Base-by-base conservation (phyloP, 2,888 invertebrate species). In the Callinectes sapidus region DNA sequence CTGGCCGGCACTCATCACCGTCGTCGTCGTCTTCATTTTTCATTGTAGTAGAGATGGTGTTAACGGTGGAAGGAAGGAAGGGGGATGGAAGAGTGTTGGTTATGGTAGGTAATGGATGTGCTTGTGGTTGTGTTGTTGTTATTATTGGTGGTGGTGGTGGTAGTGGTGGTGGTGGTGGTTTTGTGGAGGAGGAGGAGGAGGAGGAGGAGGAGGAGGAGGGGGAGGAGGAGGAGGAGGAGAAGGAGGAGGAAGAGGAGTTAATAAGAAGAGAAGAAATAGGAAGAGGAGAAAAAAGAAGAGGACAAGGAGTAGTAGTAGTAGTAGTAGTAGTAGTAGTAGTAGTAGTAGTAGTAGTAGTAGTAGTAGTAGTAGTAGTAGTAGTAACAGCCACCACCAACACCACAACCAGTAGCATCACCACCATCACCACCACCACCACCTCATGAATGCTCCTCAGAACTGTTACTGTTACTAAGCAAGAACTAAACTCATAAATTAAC, bases 321-420 rank as follows among this genome's bases (percentile, higher is more conserved):
- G 32, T 61, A 61, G 89, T 61, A 89, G 89, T 35, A 89, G 89
- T 39, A 61, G 89, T 39, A 89, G 66, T 39, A 89, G 89, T 39
- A 89, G 89, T 39, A 89, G 89, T 61, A 89, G 61, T 32, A 61
- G 89, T 61, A 66, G 89, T 55, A 32, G 61, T 61, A 89, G 32
- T 61, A 55, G 48, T 14, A 87, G 28, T 28, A 87, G 87, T n/a
- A 87, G 28, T 6, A n/a, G 71, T 10, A n/a, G 71, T 28, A n/a
- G 28, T 0, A 8, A 1, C 23, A 71, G 6, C 18, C 23, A 61
- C 18, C 23, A 61, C 16, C 23, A 61, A 1, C 23, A 61, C 18
- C 23, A 61, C 18, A 16, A 61, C 8, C 10, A 16, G 18, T 18
- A 61, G 14, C 1, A 61, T 16, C 23, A 61, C 0, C 18, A 61